Base-by-base conservation (phyloP, 1,140 invertebrate species). In the Manduca sexta region DNA sequence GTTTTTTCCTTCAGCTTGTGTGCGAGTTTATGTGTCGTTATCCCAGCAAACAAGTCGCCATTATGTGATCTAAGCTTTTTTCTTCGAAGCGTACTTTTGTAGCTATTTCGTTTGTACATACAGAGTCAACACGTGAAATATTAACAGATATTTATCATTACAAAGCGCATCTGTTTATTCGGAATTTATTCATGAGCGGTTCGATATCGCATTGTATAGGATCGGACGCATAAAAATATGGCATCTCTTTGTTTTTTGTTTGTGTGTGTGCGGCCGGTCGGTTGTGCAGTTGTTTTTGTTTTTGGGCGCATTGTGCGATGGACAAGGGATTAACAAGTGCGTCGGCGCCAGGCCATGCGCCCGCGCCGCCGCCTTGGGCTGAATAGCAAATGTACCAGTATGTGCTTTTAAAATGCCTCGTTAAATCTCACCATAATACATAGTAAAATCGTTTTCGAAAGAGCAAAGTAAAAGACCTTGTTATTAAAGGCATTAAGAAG, bases 381-480 rank as follows among this genome's bases (percentile, higher is more conserved):
- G 71, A 57, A 69, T 72, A 75, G 72, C 72, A 68, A 79, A 77
- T 74, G 64, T 41, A 42, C n/a, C n/a, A n/a, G n/a, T n/a, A n/a
- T n/a, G n/a, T n/a, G n/a, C n/a, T n/a, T n/a, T n/a, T n/a, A n/a
- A n/a, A n/a, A n/a, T n/a, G n/a, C n/a, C n/a, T n/a, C n/a, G n/a
- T n/a, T n/a, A n/a, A n/a, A n/a, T n/a, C n/a, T n/a, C n/a, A n/a
- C n/a, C n/a, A n/a, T n/a, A n/a, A n/a, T n/a, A n/a, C n/a, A n/a
- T n/a, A n/a, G n/a, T n/a, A n/a, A n/a, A n/a, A n/a, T n/a, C n/a
- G n/a, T n/a, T n/a, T n/a, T n/a, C n/a, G n/a, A n/a, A n/a, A n/a
- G n/a, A n/a, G n/a, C n/a, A n/a, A n/a, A n/a, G n/a, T n/a, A n/a
- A n/a, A n/a, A n/a, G n/a, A n/a, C n/a, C n/a, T n/a, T n/a, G n/a